Conservation (phyloP, 2,113 vertebrate genomes). For the Dendropsophus ebraccatus region DNA sequence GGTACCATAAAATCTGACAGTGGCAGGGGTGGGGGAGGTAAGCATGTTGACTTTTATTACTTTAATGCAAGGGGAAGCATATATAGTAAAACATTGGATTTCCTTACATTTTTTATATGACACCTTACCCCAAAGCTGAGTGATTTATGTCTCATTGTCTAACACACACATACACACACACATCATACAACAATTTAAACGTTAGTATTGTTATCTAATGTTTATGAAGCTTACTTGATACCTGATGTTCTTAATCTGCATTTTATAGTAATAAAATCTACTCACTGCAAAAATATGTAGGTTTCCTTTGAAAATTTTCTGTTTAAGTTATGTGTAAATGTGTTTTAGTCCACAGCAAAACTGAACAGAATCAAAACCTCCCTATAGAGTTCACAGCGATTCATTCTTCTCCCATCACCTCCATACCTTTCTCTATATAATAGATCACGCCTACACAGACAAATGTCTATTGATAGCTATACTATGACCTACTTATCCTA, state of each 20-base stretch:
- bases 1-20: too few relatives aligned
- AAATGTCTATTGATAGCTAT: background rate
- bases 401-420: background rate
- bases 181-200: too few relatives aligned
- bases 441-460: background rate
- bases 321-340: background rate
- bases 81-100: too few relatives aligned
- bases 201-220: too few relatives aligned
- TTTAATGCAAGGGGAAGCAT: too few relatives aligned
- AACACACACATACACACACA: too few relatives aligned
- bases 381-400: background rate
- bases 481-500: conserved; percentile 26
- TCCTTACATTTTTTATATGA: too few relatives aligned
- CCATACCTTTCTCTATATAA: background rate
- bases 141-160: too few relatives aligned
- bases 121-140: too few relatives aligned
- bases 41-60: too few relatives aligned
- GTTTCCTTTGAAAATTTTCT: background rate
- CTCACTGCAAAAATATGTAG: background rate
- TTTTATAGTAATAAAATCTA: background rate
- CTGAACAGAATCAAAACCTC: background rate
- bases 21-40: too few relatives aligned
- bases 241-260: background rate
- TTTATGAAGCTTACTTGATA: too few relatives aligned
- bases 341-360: background rate